Conservation (phyloP, 2,797 vertebrate genomes). For the Somateria mollissima region DNA sequence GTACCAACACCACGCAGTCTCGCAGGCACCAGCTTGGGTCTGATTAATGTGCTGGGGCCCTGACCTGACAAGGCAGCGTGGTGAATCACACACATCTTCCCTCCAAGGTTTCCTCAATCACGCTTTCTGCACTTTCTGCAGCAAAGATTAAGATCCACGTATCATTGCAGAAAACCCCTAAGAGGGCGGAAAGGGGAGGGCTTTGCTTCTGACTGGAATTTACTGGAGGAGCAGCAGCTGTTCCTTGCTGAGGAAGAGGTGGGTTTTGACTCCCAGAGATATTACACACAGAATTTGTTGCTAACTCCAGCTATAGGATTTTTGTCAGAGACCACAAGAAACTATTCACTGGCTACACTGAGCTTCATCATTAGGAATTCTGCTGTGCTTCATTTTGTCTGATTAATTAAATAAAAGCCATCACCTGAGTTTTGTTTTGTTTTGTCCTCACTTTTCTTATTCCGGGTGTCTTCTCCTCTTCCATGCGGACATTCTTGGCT, state of each 20-base stretch:
- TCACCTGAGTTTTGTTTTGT: background rate
- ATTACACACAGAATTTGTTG: background rate
- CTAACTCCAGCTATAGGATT: background rate
- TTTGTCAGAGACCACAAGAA: background rate
- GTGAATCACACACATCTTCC: constrained; percentile 29
- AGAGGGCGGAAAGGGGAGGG: background rate
- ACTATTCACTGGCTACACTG: background rate
- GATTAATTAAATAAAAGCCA: background rate
- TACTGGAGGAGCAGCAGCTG: constrained; percentile 19
- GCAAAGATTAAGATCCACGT: background rate
- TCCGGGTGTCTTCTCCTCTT: background rate
- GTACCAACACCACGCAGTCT: background rate
- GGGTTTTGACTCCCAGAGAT: background rate
- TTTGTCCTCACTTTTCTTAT: background rate
- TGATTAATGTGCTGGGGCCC: background rate
- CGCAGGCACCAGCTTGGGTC: background rate
- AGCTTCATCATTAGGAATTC: background rate
- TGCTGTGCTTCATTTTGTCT: background rate
- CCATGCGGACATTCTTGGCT: background rate
- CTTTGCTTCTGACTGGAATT: constrained; percentile 2
- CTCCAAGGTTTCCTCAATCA: background rate
- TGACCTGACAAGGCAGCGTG: constrained; percentile 9
- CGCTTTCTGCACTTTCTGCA: background rate
- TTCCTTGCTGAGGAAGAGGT: fast-evolving
- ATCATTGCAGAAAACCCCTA: background rate